Conservation (phyloP, 2,888 invertebrate species). For the Tetragnatha montana region DNA sequence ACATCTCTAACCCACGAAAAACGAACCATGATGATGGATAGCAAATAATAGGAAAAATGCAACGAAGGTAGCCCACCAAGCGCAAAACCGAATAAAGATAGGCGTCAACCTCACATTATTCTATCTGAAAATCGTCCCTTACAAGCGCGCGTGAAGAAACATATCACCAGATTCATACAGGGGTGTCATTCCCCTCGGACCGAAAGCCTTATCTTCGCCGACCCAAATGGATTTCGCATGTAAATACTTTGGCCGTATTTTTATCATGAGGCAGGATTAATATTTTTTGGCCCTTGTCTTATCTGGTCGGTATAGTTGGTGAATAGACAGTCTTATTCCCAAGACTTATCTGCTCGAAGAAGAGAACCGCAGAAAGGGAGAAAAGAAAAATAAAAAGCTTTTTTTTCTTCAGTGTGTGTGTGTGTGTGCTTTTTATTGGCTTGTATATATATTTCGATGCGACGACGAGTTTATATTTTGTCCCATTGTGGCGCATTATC, state of each 20-base stretch:
- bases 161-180: slow-evolving; percentile 60
- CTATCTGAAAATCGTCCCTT: slow-evolving; percentile 58
- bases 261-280: slow-evolving; percentile 62
- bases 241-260: slow-evolving; percentile 66
- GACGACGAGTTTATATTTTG: background rate
- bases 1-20: no score
- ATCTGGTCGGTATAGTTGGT: slow-evolving; percentile 58
- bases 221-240: slow-evolving; percentile 70
- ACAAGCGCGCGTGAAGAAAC: slow-evolving; percentile 38
- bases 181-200: slow-evolving; percentile 32
- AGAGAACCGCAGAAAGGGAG: slow-evolving; percentile 39
- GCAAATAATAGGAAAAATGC: no score
- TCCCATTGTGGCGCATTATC: background rate
- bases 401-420: background rate
- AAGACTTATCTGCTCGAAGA: slow-evolving; percentile 36
- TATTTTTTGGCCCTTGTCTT: slow-evolving; percentile 63
- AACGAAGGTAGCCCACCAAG: no score
- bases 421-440: slow-evolving; percentile 17
- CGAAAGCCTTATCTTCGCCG: slow-evolving; percentile 48
- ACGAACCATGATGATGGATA: no score
- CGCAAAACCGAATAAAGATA: no score
- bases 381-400: background rate
- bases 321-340: slow-evolving; percentile 58
- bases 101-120: background rate
- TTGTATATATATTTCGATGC: slow-evolving; percentile 23